These are phyloP conservation scores for Turdus rufiventris DNA, from an alignment of 2,113 vertebrate genomes.

Conservation along the genomic window DNA sequence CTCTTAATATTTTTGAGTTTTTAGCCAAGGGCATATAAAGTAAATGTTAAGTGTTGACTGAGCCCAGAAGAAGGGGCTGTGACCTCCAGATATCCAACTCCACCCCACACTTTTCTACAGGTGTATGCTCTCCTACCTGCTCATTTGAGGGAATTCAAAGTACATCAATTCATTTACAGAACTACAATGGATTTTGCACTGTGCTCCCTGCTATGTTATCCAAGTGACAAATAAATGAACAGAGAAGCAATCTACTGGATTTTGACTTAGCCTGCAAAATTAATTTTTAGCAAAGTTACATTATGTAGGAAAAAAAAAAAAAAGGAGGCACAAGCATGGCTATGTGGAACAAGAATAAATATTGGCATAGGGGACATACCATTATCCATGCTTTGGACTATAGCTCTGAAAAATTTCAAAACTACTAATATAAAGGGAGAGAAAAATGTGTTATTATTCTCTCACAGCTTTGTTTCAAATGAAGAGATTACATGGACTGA, in stretches of 20 bases:
- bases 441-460: background rate
- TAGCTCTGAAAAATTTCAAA: background rate
- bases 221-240: background rate
- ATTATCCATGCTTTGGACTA: background rate
- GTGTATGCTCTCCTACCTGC: background rate
- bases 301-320: background rate
- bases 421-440: background rate
- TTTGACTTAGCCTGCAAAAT: background rate
- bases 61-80: background rate
- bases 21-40: background rate
- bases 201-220: background rate
- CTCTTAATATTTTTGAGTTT: background rate
- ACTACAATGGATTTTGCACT: background rate
- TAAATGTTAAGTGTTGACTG: background rate
- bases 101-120: background rate
- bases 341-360: background rate
- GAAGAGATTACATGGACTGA: background rate
- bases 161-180: accelerated
- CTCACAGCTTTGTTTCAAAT: background rate
- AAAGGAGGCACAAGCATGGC: background rate
- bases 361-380: background rate
- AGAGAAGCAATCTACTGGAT: background rate
- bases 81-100: background rate
- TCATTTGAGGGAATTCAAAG: background rate
- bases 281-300: background rate